Base-by-base conservation (phyloP, 1,140 invertebrate species). In the Pectinophora gossypiella region DNA sequence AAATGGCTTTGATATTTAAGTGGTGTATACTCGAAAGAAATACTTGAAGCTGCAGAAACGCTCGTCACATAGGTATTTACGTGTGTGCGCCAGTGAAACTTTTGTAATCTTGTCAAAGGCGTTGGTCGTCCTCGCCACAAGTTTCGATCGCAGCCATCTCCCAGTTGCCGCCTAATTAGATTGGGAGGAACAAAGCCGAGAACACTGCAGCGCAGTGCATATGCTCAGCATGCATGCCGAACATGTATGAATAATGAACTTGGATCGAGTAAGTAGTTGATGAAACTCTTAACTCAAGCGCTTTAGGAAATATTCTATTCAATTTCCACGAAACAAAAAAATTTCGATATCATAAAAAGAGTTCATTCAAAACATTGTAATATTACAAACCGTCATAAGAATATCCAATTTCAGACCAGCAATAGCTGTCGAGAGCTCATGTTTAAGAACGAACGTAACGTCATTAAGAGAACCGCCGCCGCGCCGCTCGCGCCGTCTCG, bases 81-180 rank as follows among this genome's bases (percentile, higher is more conserved):
- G n/a, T 35, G 35, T 54, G 15, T 44, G 44, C 32, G 23, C 12
- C 20, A 32, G 21, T 16, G 35, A 69, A 73, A 69, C 54, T 78
- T 72, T 65, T 45, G 51, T 68, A 70, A 74, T 70, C 66, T 65
- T 62, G 64, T 76, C 65, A 67, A 58, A 48, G 49, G 22, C 57
- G 64, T 61, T 69, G 51, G 61, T 59, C 56, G 54, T 59, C 48
- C 45, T 61, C 58, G 54, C 66, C 60, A 42, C 71, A 72, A 76
- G 65, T 72, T 76, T 67, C 63, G 63, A 74, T 76, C 62, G 60
- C 54, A 52, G 59, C 56, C 54, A 71, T 65, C 61, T 67, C 59
- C 44, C 49, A 62, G 49, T 68, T 61, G 65, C 59, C 54, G 58
- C 63, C 66, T 79, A 76, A 76, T 76, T 75, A 76, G 63, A 72